Evolutionary conservation across 2,888 invertebrate species (phyloP).

Genomic region (Drosophila monieri): DNA sequence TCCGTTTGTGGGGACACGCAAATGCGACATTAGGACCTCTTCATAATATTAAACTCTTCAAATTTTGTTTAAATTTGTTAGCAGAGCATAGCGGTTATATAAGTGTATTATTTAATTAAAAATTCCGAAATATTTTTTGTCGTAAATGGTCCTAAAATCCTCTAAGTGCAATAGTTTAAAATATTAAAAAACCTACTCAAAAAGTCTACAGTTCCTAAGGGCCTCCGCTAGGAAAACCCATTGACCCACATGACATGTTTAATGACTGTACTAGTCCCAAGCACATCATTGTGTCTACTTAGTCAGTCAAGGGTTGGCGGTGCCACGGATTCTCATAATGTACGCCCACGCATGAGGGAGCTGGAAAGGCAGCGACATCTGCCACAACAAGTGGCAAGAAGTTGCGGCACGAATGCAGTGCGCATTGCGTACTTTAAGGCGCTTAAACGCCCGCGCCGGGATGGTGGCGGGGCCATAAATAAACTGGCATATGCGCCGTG

Average conservation of each 20-base stretch:
- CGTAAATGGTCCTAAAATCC: too few species aligned
- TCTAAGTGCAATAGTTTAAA: background rate
- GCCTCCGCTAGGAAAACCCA: constrained; percentile 1
- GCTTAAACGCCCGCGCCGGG: constrained; percentile 62
- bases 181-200: background rate
- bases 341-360: constrained; percentile 25
- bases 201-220: background rate
- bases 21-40: background rate
- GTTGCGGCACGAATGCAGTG: constrained; percentile 47
- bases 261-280: constrained; percentile 37
- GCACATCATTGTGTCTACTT: constrained; percentile 42
- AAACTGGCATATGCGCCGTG: constrained; percentile 71
- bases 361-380: constrained; percentile 35
- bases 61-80: background rate
- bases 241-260: constrained; percentile 19
- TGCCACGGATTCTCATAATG: constrained; percentile 47
- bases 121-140: background rate
- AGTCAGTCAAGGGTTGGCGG: constrained; percentile 43
- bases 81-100: too few species aligned
- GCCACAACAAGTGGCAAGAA: constrained; percentile 69
- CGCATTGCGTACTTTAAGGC: constrained; percentile 68
- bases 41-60: background rate
- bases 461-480: constrained; percentile 64
- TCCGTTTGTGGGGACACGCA: background rate
- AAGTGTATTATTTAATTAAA: constrained; percentile 1